Percentiles rank a stretch among this genome's conserved stretches.
Evolutionary conservation across 2,797 vertebrate genomes (phyloP).

Genomic region (Clamator glandarius): DNA sequence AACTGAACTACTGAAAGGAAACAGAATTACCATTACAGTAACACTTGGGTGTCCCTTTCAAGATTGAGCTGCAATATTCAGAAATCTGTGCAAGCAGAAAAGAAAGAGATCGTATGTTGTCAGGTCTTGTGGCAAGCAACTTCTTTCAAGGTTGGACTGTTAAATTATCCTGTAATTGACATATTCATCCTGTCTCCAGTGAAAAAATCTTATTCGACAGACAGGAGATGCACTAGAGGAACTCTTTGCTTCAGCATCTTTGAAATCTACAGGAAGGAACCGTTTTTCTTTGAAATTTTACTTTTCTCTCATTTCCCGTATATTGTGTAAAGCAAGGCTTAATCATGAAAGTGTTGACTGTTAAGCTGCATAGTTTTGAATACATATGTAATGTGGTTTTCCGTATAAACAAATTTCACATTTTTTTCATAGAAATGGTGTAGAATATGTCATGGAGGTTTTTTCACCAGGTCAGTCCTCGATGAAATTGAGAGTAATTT

Average conservation of each 20-base stretch:
- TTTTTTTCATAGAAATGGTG: background rate
- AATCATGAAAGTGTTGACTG: constrained; percentile 20
- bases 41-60: background rate
- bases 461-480: background rate
- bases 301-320: background rate
- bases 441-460: background rate
- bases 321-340: constrained; percentile 28
- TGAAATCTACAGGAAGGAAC: constrained; percentile 23
- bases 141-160: background rate
- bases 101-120: background rate
- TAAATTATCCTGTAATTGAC: constrained; percentile 22
- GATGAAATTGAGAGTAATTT: background rate
- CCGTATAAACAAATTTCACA: background rate
- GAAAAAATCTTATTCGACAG: background rate
- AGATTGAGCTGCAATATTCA: background rate
- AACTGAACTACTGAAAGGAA: background rate
- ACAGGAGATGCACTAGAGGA: background rate
- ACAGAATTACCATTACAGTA: background rate
- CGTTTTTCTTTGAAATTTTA: constrained; percentile 1
- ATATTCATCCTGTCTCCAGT: background rate
- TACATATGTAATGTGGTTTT: background rate
- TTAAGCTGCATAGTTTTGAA: background rate
- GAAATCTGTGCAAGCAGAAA: background rate
- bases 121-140: background rate
- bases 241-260: constrained; percentile 13